Base-by-base conservation (phyloP, 2,888 invertebrate genomes). In the Pollenia angustigena region DNA sequence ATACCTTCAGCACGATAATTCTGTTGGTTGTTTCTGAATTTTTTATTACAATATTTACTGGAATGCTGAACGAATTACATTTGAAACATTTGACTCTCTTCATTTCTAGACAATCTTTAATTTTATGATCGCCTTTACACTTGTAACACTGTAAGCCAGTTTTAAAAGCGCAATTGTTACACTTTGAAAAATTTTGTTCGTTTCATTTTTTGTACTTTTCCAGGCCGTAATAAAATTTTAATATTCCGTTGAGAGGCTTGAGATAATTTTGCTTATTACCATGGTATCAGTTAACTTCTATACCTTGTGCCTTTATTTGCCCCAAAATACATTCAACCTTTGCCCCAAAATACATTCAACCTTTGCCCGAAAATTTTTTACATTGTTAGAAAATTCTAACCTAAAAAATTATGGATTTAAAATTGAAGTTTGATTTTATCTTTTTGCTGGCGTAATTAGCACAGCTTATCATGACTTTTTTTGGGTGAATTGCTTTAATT, bases 61-160 rank as follows among this genome's bases (percentile, higher is more conserved):
- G n/a, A n/a, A n/a, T n/a, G n/a, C n/a, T n/a, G n/a, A n/a, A n/a
- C n/a, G n/a, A n/a, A n/a, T n/a, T n/a, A n/a, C 54, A 64, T 8
- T n/a, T 62, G 32, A 52, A 64, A 62, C 50, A 58, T 16, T 58
- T 58, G 12, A 58, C 4, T 10, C 68, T 68, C 4, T 58, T 78
- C 78, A 68, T 79, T 10, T 8, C 23, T 46, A 48, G 50, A 50
- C 46, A 58, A 11, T 79, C 60, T 60, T 40, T 50, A 3, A 60
- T 50, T n/a, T 60, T 69, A 50, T 79, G 69, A 4, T 62, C 80
- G 4, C 42, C 32, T 56, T 76, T 64, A 12, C 76, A 64, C 66
- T 64, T 76, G 52, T 76, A 64, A 18, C 75, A 72, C n/a, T 72
- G 54, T 44, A 71, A 42, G 50, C 12, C 62, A 42, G 48, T n/a